Evolutionary conservation across 1,140 invertebrate species (phyloP).

Genomic region (Drosophila subpulchrella): DNA sequence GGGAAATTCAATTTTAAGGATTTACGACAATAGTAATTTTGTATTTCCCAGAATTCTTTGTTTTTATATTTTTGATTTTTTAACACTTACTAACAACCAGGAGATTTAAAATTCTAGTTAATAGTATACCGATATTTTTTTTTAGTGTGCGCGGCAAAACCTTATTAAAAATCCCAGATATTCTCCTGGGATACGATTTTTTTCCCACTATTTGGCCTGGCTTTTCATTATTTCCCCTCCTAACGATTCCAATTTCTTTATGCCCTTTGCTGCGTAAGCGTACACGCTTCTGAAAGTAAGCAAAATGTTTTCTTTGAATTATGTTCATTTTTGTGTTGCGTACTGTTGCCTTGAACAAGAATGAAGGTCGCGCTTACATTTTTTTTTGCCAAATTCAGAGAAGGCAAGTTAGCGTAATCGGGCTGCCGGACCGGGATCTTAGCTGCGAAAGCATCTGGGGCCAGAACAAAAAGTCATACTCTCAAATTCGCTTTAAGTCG

Average conservation of each 20-base stretch:
- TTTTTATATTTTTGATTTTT: neutral
- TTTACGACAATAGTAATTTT: no score
- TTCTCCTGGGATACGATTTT: neutral
- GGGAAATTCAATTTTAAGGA: no score
- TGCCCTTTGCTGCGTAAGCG: slow-evolving; percentile 19
- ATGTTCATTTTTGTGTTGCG: slow-evolving; percentile 54
- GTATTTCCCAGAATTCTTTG: no score
- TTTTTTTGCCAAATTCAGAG: slow-evolving; percentile 11
- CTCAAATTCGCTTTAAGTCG: slow-evolving; percentile 46
- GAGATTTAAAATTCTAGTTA: no score
- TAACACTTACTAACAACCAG: no score
- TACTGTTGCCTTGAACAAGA: slow-evolving; percentile 26
- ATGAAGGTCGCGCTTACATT: slow-evolving; percentile 54
- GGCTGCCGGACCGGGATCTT: slow-evolving; percentile 3
- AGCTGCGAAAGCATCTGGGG: slow-evolving; percentile 2
- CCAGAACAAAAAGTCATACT: slow-evolving; percentile 18
- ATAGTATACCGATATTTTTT: neutral
- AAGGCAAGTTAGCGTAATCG: slow-evolving; percentile 26
- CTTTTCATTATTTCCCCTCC: slow-evolving; percentile 4
- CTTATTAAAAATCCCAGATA: slow-evolving; percentile 21
- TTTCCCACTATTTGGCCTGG: slow-evolving; percentile 24
- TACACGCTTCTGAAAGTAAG: slow-evolving; percentile 45
- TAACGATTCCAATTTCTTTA: slow-evolving; percentile 1
- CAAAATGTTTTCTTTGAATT: slow-evolving; percentile 79
- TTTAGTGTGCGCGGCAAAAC: neutral